Base-by-base conservation (phyloP, 1,140 invertebrate genomes). In the Euwallacea fornicatus region DNA sequence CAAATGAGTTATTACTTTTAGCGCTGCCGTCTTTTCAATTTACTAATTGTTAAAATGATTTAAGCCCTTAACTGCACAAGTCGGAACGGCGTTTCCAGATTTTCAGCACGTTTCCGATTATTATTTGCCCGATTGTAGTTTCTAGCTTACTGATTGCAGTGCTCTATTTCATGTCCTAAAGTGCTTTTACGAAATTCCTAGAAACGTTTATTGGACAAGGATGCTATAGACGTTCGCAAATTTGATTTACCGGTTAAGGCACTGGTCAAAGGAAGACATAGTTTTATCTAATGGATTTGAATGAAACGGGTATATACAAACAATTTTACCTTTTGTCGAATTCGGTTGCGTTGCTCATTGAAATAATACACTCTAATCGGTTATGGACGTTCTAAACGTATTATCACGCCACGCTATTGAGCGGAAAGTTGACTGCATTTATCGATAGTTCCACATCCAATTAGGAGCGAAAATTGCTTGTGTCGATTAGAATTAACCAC, bases 1-100 rank as follows among this genome's bases (percentile, higher is more conserved):
- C 56, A 59, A 41, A 62, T 62, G 60, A 62, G 43, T 62, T 62
- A 62, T 62, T 44, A 62, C 60, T 43, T 62, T 62, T 62, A 10
- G 15, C 43, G 21, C 46, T 62, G 60, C 60, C 60, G 42, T 70
- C 60, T 55, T 66, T 66, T 69, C 62, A 65, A 64, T 69, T 69
- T 62, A 66, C 72, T 73, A 69, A 73, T 73, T 73, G 72, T 73
- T 64, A 73, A 73, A 73, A 73, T 69, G 72, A 73, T 73, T 69
- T 73, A 73, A 62, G n/a, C 56, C 13, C 33, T 59, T 59, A 21
- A 44, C 42, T 62, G 41, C 46, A 56, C 16, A 21, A 56, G 54
- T 15, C n/a, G 16, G 54, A 56, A 56, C 54, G 54, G 16, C n/a
- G 8, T 16, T 21, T 21, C n/a, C 11, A 56, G 54, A 21, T 56